These are phyloP conservation scores for Cavia porcellus DNA, from an alignment of 2,113 vertebrate species.

Conservation along the genomic window DNA sequence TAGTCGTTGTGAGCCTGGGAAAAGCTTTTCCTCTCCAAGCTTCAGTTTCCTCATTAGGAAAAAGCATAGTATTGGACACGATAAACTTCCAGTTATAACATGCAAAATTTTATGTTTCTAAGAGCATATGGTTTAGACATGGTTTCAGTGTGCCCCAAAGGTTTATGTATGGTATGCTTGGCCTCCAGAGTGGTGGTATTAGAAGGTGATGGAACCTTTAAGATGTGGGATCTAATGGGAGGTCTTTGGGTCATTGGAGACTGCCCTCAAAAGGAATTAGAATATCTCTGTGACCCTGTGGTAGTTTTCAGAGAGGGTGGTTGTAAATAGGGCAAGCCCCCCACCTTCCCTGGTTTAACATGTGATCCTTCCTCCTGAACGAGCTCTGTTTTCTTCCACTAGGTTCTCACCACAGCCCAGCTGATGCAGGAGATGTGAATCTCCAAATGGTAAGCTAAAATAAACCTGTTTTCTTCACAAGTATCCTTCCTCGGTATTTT, in stretches of 20 bases:
- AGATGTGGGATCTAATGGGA: background rate
- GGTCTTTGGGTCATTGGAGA: background rate
- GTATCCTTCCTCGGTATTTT: background rate
- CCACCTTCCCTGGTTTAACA: background rate
- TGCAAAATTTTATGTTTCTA: conserved; percentile 14
- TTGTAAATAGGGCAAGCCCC: background rate
- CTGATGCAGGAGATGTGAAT: background rate
- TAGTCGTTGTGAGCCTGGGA: background rate
- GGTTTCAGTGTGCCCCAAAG: background rate
- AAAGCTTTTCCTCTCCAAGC: conserved; percentile 43
- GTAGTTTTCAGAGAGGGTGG: background rate
- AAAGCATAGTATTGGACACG: background rate
- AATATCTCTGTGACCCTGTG: background rate
- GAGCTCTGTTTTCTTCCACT: background rate
- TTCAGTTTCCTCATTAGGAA: conserved; percentile 35
- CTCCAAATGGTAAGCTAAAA: background rate
- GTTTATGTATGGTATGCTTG: background rate
- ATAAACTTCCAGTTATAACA: conserved; percentile 26
- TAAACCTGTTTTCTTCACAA: background rate
- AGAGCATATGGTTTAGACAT: background rate
- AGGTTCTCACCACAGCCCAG: background rate
- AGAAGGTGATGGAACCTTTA: background rate
- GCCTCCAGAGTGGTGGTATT: background rate
- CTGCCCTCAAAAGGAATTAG: background rate
- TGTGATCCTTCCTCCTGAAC: background rate